A percentile compares a stretch with the other conserved stretches of the same genome.
phyloP scores from a whole-genome alignment of 1,140 invertebrate genomes.

The Solen grandis region DNA sequence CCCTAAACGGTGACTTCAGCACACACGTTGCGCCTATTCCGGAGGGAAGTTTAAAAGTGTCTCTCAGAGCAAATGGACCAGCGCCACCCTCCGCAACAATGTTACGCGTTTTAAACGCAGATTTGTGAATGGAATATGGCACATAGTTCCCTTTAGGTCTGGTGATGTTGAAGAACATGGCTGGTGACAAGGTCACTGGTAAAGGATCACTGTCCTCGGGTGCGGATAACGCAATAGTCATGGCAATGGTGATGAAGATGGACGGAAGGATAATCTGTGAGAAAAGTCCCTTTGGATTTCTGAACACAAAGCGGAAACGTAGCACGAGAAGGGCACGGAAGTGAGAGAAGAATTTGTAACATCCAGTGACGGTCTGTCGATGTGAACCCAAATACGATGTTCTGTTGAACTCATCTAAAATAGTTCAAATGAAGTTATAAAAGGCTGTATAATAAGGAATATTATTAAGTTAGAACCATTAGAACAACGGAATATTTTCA shows the following conservation, averaged over 20 bases:
- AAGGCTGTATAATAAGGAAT: no score
- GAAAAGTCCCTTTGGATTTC: slow-evolving; percentile 36
- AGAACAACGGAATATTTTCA: no score
- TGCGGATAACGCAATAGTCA: slow-evolving; percentile 51
- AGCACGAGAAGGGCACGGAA: slow-evolving; percentile 28
- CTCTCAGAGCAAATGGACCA: background rate
- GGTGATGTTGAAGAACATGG: slow-evolving; percentile 26
- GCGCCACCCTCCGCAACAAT: background rate
- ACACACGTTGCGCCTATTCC: slow-evolving; percentile 42
- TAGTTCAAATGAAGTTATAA: no score
- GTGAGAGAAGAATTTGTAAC: background rate
- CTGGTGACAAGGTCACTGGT: slow-evolving; percentile 15
- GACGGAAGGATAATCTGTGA: slow-evolving; percentile 50
- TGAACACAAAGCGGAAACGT: slow-evolving; percentile 11
- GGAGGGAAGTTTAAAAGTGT: slow-evolving; percentile 36
- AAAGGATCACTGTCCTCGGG: slow-evolving; percentile 23
- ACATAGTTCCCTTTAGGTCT: slow-evolving; percentile 43
- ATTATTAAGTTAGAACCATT: no score
- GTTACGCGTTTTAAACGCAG: background rate
- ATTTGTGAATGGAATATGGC: slow-evolving; percentile 33
- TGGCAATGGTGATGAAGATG: slow-evolving; percentile 49
- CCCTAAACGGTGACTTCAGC: background rate
- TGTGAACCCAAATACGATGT: no score
- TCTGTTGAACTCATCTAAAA: no score
- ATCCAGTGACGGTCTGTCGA: no score